phyloP scores from a whole-genome alignment of 2,888 invertebrate species.

The Eupeodes luniger region DNA sequence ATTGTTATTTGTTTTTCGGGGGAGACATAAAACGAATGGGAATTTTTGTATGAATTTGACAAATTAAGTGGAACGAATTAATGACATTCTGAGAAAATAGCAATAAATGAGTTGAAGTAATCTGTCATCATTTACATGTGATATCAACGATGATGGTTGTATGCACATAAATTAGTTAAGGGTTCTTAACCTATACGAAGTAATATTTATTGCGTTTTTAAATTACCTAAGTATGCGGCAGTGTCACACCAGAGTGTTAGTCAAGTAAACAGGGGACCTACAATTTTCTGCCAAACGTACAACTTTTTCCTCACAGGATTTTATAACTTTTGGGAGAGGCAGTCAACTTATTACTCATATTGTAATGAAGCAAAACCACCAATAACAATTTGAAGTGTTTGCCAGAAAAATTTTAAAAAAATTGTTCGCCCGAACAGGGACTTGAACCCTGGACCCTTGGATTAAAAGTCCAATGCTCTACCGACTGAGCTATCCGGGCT shows the following conservation, averaged over 20 bases:
- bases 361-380: no score
- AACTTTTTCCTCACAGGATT: no score
- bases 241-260: no score
- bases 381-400: background rate
- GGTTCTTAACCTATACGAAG: no score
- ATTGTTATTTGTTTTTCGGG: background rate
- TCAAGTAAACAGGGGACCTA: no score
- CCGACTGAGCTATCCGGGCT: slow-evolving; percentile 72
- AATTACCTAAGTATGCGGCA: no score
- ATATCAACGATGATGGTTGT: no score
- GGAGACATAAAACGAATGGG: background rate
- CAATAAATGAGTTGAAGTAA: background rate
- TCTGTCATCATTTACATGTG: background rate
- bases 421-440: slow-evolving; percentile 65
- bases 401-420: background rate
- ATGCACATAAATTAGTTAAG: background rate
- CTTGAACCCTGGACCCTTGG: slow-evolving; percentile 75
- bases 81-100: background rate
- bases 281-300: no score
- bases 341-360: no score
- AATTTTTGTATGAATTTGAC: slow-evolving; percentile 2
- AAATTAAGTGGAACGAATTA: slow-evolving; percentile 18
- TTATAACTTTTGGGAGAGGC: no score
- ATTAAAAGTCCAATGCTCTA: slow-evolving; percentile 75
- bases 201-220: no score